These are phyloP conservation scores for Ardeotis arabs DNA, from an alignment of 2,113 vertebrate genomes.

Conservation along the genomic window DNA sequence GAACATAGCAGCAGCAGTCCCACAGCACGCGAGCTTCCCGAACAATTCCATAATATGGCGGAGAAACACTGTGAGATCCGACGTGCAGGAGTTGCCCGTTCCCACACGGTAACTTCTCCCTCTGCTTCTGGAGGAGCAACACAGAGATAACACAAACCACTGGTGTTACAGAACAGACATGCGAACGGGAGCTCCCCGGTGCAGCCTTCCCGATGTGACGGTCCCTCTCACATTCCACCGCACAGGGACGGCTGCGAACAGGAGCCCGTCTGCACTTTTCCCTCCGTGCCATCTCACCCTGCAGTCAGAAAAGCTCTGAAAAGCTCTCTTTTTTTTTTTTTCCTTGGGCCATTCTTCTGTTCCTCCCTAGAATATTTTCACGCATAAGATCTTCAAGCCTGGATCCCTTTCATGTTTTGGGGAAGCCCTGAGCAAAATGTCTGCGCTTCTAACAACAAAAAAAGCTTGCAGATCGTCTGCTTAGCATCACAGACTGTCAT, in stretches of 20 bases:
- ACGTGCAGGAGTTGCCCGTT: neutral
- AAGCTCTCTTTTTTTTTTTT: neutral
- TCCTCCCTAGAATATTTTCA: neutral
- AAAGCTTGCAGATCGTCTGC: neutral
- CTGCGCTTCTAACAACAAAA: neutral
- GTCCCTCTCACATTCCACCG: neutral
- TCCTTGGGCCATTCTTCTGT: neutral
- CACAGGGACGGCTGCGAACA: accelerated
- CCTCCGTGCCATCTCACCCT: neutral
- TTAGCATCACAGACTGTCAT: neutral
- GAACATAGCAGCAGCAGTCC: neutral
- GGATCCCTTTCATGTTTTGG: neutral
- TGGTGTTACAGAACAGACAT: neutral
- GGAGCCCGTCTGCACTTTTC: neutral
- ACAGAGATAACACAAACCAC: neutral
- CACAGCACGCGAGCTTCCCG: neutral
- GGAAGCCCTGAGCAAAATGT: neutral
- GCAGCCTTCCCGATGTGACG: neutral
- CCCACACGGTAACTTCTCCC: neutral
- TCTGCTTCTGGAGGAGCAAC: neutral
- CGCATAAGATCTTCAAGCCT: neutral
- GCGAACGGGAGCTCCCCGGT: neutral
- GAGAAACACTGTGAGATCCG: neutral
- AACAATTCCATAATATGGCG: accelerated
- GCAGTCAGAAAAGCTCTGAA: neutral